phyloP scores from a whole-genome alignment of 2,888 invertebrate genomes.

The Hydraecia micacea region DNA sequence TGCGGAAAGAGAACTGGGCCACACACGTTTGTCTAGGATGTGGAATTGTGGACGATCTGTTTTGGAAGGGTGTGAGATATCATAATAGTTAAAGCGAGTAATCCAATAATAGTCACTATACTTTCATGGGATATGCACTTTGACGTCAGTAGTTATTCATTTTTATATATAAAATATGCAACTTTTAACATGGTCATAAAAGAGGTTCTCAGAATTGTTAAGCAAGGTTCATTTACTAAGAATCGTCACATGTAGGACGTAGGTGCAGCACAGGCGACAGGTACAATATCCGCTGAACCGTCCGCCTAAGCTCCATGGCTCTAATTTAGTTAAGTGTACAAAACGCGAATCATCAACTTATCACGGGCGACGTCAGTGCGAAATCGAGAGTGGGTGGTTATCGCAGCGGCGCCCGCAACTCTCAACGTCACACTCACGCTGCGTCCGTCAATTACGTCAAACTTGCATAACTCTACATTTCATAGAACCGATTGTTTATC shows the following conservation, averaged over 20 bases:
- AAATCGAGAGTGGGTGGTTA: constrained; percentile 83
- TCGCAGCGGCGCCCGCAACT: constrained; percentile 75
- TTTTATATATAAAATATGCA: neutral
- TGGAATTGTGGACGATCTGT: neutral
- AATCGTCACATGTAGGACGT: constrained; percentile 18
- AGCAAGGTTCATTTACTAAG: constrained; percentile 22
- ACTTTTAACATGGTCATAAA: neutral
- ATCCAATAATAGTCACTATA: neutral
- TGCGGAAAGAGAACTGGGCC: neutral
- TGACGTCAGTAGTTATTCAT: neutral
- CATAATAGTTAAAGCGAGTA: neutral
- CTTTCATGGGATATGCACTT: neutral
- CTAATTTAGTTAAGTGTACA: constrained; percentile 67
- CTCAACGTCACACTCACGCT: constrained; percentile 70
- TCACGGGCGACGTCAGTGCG: constrained; percentile 78
- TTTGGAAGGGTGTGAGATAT: constrained; percentile 1
- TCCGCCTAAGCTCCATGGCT: constrained; percentile 30
- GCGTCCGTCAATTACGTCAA: constrained; percentile 75
- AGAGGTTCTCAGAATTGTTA: constrained; percentile 26
- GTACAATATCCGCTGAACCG: constrained; percentile 36
- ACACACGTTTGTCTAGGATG: no score
- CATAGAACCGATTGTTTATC: constrained; percentile 71
- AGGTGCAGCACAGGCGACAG: neutral
- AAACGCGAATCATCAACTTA: constrained; percentile 76
- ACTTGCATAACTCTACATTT: constrained; percentile 73